Conservation (phyloP, 2,113 vertebrate genomes). For the Mugil cephalus region DNA sequence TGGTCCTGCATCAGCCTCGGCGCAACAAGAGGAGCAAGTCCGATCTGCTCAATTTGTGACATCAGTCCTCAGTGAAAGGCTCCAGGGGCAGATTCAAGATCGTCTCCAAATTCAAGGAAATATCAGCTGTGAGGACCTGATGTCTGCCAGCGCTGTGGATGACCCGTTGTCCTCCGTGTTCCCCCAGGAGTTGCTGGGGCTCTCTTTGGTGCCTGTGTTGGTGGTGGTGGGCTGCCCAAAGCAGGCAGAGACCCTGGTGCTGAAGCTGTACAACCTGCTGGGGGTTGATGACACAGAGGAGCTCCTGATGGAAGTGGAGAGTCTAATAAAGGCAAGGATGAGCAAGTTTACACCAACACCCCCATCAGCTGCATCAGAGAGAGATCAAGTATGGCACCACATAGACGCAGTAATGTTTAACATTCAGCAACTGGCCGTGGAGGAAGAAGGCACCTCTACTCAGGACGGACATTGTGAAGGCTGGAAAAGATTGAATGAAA, state of each 20-base stretch:
- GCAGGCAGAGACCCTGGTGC: slow-evolving; percentile 74
- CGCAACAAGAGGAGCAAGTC: slow-evolving; percentile 32
- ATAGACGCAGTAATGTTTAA: slow-evolving; percentile 83
- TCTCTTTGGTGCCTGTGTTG: slow-evolving; percentile 85
- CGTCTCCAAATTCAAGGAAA: slow-evolving; percentile 63
- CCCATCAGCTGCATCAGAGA: not conserved
- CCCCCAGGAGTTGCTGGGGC: slow-evolving; percentile 82
- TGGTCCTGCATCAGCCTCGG: not conserved
- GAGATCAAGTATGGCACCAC: slow-evolving; percentile 36
- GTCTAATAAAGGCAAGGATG: slow-evolving; percentile 64
- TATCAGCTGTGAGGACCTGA: slow-evolving; percentile 81
- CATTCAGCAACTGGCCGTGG: slow-evolving; percentile 74
- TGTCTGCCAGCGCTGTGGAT: slow-evolving; percentile 73
- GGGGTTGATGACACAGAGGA: slow-evolving; percentile 74
- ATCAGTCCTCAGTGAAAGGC: slow-evolving; percentile 52
- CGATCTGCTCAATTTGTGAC: slow-evolving; percentile 57
- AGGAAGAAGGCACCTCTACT: slow-evolving; percentile 14
- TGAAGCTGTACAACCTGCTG: slow-evolving; percentile 75
- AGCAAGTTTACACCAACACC: slow-evolving; percentile 23
- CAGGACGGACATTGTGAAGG: slow-evolving; percentile 60
- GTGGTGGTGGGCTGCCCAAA: slow-evolving; percentile 78
- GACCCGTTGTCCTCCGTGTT: slow-evolving; percentile 70
- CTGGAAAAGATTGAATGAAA: slow-evolving; percentile 75
- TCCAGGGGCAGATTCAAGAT: slow-evolving; percentile 55
- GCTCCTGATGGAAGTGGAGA: slow-evolving; percentile 80